Conservation (phyloP, 2,888 invertebrate genomes). For the Cosmia trapezina region DNA sequence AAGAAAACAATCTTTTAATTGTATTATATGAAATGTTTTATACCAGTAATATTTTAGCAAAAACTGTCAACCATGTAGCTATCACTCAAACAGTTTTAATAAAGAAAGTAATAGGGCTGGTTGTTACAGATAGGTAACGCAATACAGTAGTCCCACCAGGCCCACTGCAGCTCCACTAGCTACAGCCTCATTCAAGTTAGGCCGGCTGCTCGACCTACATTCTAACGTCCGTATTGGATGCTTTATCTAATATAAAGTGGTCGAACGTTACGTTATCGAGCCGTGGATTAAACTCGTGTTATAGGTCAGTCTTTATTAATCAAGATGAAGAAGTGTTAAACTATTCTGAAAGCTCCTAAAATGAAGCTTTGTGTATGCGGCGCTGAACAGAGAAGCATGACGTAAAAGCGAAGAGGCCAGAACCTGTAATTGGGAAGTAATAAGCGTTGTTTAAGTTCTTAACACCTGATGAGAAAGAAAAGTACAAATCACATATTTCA, state of each 20-base stretch:
- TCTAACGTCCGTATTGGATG: conserved; percentile 63
- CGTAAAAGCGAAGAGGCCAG: background rate
- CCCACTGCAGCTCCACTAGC: conserved; percentile 38
- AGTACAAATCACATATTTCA: background rate
- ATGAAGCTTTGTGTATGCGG: background rate
- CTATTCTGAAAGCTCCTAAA: conserved; percentile 3
- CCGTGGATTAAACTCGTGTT: conserved; percentile 51
- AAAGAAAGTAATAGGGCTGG: conserved; percentile 55
- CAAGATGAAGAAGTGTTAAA: conserved; percentile 11
- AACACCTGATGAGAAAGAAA: background rate
- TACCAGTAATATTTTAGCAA: background rate
- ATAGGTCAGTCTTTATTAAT: conserved; percentile 41
- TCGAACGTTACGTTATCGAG: conserved; percentile 53
- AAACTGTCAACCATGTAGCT: conserved; percentile 11
- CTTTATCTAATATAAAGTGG: conserved; percentile 63
- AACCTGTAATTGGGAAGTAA: background rate
- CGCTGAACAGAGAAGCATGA: background rate
- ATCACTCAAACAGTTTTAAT: conserved; percentile 25
- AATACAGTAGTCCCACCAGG: conserved; percentile 43
- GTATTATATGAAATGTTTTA: background rate
- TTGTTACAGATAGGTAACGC: conserved; percentile 41
- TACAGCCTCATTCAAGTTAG: conserved; percentile 51
- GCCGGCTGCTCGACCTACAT: conserved; percentile 63
- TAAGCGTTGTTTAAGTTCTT: background rate
- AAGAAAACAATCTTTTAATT: background rate